Evolutionary conservation across 2,113 vertebrate species (phyloP).

Genomic region (Oplegnathus fasciatus): DNA sequence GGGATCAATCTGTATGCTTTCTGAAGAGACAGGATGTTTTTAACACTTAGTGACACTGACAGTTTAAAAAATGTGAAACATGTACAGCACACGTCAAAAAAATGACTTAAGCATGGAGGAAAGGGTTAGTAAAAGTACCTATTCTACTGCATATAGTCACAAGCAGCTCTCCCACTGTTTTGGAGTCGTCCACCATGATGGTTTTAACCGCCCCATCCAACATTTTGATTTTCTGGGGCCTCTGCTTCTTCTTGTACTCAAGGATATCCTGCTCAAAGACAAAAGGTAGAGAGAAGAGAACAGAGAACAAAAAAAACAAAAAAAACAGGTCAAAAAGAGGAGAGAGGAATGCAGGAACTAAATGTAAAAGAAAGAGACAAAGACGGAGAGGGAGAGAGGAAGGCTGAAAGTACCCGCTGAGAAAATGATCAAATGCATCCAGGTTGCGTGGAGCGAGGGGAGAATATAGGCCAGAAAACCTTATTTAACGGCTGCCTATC

Average conservation of each 20-base stretch:
- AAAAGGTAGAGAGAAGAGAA: slow-evolving; percentile 7
- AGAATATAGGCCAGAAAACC: slow-evolving; percentile 71
- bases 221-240: slow-evolving; percentile 99
- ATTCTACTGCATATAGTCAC: slow-evolving; percentile 99
- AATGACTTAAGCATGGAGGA: not conserved
- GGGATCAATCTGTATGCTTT: not conserved
- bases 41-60: not conserved
- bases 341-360: slow-evolving; percentile 19
- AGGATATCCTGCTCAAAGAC: slow-evolving; percentile 89
- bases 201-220: slow-evolving; percentile 97
- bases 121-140: slow-evolving; percentile 80
- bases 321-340: not conserved
- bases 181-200: slow-evolving; percentile 99
- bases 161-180: slow-evolving; percentile 97
- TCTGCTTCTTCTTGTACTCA: slow-evolving; percentile 99
- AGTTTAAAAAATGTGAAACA: not conserved
- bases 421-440: slow-evolving; percentile 66
- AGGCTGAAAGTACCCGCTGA: slow-evolving; percentile 8
- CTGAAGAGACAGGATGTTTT: not conserved
- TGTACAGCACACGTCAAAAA: not conserved
- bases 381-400: not conserved
- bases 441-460: slow-evolving; percentile 46
- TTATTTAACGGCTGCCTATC: slow-evolving; percentile 76
- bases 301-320: not conserved
- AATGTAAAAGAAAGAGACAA: slow-evolving; percentile 8